phyloP scores from a whole-genome alignment of 1,140 invertebrate genomes.

The Magallana ariakensis region DNA sequence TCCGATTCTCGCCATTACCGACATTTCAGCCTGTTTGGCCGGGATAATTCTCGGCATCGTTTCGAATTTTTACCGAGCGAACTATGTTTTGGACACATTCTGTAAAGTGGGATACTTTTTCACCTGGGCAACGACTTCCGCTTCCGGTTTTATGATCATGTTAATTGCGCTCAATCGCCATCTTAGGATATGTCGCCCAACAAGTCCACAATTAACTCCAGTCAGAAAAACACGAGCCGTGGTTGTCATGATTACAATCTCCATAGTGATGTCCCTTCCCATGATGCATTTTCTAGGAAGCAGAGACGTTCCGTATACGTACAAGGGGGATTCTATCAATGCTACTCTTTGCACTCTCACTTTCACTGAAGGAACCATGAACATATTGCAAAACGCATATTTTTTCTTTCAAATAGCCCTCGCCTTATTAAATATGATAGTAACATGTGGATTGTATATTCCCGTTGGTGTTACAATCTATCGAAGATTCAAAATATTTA shows the following conservation, averaged over 20 bases:
- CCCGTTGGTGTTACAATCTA: not conserved
- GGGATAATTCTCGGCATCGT: constrained; percentile 46
- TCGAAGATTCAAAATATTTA: not conserved
- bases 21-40: constrained; percentile 47
- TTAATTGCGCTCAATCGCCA: not conserved
- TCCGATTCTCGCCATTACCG: constrained; percentile 44
- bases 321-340: not conserved
- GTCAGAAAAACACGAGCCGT: not conserved
- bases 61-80: constrained; percentile 35
- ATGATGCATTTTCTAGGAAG: constrained; percentile 1
- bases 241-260: not conserved
- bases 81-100: not conserved
- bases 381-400: not conserved
- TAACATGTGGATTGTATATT: not conserved
- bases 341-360: not conserved
- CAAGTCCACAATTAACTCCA: not conserved
- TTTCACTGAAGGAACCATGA: not conserved
- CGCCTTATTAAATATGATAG: not conserved
- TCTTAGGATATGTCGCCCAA: not conserved
- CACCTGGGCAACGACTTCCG: constrained; percentile 22
- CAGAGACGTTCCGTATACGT: not conserved
- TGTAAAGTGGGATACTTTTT: constrained; percentile 43
- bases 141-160: constrained; percentile 4
- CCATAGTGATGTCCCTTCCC: not conserved
- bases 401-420: not conserved